Conservation (phyloP, 2,888 invertebrate genomes). For the Drosophila multiciliata region DNA sequence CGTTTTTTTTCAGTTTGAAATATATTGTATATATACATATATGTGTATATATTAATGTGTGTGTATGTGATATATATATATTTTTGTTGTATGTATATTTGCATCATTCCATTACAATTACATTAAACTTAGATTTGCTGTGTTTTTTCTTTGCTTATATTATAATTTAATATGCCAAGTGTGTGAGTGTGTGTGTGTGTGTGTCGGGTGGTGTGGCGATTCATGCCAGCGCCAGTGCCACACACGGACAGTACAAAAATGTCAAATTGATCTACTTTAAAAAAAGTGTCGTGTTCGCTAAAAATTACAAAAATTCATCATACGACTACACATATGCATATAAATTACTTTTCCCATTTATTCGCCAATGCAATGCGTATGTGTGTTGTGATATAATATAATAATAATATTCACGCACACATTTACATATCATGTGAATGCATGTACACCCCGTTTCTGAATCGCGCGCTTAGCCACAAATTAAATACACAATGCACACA, state of each 20-base stretch:
- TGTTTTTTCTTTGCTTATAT: conserved; percentile 62
- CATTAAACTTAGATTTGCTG: conserved; percentile 45
- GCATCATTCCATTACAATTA: conserved; percentile 61
- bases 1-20: conserved; percentile 39
- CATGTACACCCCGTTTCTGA: neutral
- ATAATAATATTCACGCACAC: conserved; percentile 20
- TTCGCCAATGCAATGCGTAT: conserved; percentile 5
- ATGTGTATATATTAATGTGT: conserved; percentile 1
- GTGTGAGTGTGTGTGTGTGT: conserved; percentile 43
- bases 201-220: conserved; percentile 13
- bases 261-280: conserved; percentile 46
- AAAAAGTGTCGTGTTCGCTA: conserved; percentile 40
- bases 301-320: conserved; percentile 29
- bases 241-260: conserved; percentile 29
- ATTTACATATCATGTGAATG: conserved; percentile 7
- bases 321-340: conserved; percentile 19
- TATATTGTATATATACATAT: conserved; percentile 35
- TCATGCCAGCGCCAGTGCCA: conserved; percentile 20
- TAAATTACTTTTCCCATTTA: neutral
- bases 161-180: conserved; percentile 72
- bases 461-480: conserved; percentile 11
- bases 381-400: conserved; percentile 17
- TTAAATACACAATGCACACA: conserved; percentile 61
- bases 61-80: conserved; percentile 28
- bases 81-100: conserved; percentile 54